Conservation (phyloP, 2,888 invertebrate genomes). For the Perithous albicinctus region DNA sequence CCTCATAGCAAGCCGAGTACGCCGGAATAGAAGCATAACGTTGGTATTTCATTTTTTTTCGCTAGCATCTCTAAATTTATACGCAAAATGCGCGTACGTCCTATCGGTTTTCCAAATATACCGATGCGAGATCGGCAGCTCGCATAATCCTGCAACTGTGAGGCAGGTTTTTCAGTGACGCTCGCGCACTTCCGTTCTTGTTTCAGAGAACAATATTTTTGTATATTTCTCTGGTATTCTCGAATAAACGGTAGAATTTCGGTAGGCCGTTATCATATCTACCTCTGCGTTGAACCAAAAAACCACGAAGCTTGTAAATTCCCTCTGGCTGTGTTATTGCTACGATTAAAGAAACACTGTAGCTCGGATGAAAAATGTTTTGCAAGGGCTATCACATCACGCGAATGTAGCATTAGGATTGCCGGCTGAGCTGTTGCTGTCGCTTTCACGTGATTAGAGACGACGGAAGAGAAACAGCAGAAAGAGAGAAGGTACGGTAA, state of each 20-base stretch:
- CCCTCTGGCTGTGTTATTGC: background rate
- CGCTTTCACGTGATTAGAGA: conserved; percentile 18
- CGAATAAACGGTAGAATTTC: conserved; percentile 9
- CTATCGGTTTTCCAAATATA: conserved; percentile 58
- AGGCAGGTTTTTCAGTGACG: conserved; percentile 21
- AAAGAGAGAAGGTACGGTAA: background rate
- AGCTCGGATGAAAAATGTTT: conserved; percentile 27
- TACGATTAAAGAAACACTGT: conserved; percentile 6
- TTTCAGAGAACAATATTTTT: conserved; percentile 27
- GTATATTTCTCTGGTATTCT: conserved; percentile 7
- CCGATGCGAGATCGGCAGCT: background rate
- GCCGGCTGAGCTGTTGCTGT: background rate
- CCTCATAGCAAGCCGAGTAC: conserved; percentile 40
- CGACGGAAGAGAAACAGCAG: conserved; percentile 8
- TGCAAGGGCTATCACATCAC: conserved; percentile 11
- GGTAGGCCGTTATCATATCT: background rate
- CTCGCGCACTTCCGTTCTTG: conserved; percentile 25
- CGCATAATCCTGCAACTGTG: conserved; percentile 14
- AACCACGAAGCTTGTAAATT: background rate
- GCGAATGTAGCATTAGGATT: conserved; percentile 42
- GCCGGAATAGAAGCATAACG: conserved; percentile 18
- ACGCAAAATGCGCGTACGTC: conserved; percentile 41
- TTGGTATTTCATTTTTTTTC: conserved; percentile 39
- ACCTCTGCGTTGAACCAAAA: background rate
- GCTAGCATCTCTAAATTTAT: conserved; percentile 43